Evolutionary conservation across 1,140 invertebrate genomes (phyloP).

Genomic region (Dinothrombium tinctorium): DNA sequence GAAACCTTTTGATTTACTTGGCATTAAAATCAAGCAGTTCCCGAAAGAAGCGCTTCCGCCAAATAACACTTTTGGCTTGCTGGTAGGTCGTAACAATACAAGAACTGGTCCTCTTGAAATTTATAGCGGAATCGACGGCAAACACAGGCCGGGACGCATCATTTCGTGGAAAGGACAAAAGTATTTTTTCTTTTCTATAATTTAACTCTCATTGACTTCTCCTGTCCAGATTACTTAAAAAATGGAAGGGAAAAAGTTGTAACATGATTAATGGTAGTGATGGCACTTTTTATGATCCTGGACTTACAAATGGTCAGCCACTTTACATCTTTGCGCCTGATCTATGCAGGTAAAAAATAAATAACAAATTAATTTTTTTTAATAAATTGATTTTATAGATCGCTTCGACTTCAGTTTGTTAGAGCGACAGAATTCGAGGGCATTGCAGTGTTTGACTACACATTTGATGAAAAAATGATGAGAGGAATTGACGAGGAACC

Average conservation of each 20-base stretch:
- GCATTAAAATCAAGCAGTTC: slow-evolving; percentile 2
- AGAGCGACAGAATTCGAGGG: no score
- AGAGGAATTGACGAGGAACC: no score
- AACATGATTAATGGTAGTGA: no score
- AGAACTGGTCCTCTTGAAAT: slow-evolving; percentile 11
- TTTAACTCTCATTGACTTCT: background rate
- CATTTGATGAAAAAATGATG: no score
- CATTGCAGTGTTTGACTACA: no score
- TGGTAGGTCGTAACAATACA: slow-evolving; percentile 10
- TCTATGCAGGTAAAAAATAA: no score
- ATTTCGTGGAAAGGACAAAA: background rate
- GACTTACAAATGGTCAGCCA: no score
- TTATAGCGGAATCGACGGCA: slow-evolving; percentile 9
- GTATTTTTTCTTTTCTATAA: background rate
- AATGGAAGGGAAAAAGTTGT: slow-evolving; percentile 10
- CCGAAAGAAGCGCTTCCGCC: slow-evolving; percentile 7
- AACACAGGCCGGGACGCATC: background rate
- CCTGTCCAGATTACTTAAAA: slow-evolving; percentile 2
- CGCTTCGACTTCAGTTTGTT: no score
- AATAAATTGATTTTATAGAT: no score
- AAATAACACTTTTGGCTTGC: slow-evolving; percentile 12
- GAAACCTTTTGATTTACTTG: background rate
- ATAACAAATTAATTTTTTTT: no score
- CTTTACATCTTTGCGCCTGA: no score
- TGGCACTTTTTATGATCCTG: no score